phyloP scores from a whole-genome alignment of 2,113 vertebrate genomes.

The Seriola aureovittata region DNA sequence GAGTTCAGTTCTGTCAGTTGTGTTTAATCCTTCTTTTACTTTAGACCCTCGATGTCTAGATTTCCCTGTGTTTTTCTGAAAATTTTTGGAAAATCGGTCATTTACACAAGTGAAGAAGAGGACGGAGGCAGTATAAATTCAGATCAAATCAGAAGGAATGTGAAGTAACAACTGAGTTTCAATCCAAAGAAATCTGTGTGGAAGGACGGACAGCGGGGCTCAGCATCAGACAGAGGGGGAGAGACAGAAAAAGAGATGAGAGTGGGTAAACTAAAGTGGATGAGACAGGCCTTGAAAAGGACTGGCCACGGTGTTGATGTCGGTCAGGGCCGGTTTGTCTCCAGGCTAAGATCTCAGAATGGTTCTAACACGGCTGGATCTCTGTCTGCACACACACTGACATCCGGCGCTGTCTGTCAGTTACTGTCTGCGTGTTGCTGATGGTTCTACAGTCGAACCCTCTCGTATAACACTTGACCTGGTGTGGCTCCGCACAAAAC shows the following conservation, averaged over 20 bases:
- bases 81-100: background rate
- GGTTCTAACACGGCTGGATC: conserved; percentile 12
- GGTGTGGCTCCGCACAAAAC: conserved; percentile 1
- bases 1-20: background rate
- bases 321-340: conserved; percentile 51
- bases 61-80: background rate
- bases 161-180: conserved; percentile 5
- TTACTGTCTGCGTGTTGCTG: background rate
- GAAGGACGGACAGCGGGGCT: background rate
- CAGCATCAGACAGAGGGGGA: conserved; percentile 33
- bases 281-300: conserved; percentile 73
- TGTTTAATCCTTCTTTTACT: background rate
- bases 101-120: background rate
- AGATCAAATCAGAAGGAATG: conserved; percentile 1
- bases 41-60: background rate
- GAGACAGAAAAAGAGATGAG: conserved; percentile 58
- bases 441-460: conserved; percentile 4
- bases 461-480: conserved; percentile 7
- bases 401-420: conserved; percentile 14
- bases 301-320: conserved; percentile 59
- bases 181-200: conserved; percentile 7
- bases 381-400: conserved; percentile 26
- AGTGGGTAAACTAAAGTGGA: conserved; percentile 68
- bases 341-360: conserved; percentile 47
- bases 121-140: background rate